Evolutionary conservation across 2,888 invertebrate genomes (phyloP), one percentile per base, ranked within the genome.

Genomic region (Aleiodes leptofemur): DNA sequence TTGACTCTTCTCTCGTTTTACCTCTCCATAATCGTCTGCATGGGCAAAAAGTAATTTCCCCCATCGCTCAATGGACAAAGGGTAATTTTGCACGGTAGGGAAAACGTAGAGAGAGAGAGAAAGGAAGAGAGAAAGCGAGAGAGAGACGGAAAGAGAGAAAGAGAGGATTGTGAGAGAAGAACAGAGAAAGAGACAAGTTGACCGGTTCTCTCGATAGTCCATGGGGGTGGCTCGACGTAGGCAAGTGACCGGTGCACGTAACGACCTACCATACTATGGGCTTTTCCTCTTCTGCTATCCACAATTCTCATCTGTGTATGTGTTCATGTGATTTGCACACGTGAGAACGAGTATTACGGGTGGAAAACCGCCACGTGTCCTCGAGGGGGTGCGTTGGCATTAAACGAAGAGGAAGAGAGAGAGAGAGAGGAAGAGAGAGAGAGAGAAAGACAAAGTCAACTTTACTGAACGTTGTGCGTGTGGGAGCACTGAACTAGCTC

Each of bases 1-100:
- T 59, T 59, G 8, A 29, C 59, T 34, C 48, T 23, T 48, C 43
- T 11, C 81, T 77, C 78, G 77, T 73, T 87, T 87, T 85, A 85
- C 77, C 74, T 16, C 84, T 84, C 86, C 85, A 84, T 87, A 87
- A 88, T 88, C 87, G 87, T 86, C 84, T 43, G 34, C 31, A 29
- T 56, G 86, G 85, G 86, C 88, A 87, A 88, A 88, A 89, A 89
- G 87, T 89, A 89, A 89, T 88, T 89, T n/a, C 31, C 86, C 87
- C 31, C 86, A 86, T 86, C 85, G 83, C 53, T 55, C 71, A 76
- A 74, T 73, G 86, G 85, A 88, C 87, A 88, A 87, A 88, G 88
- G 89, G 88, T 86, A 86, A 88, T 88, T 89, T 87, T 86, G 84
- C 77, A 82, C 79, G 81, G 78, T 72, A 81, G 74, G 81, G 82